Conservation (phyloP, 1,140 invertebrate species). For the Neotoxoptera formosana region DNA sequence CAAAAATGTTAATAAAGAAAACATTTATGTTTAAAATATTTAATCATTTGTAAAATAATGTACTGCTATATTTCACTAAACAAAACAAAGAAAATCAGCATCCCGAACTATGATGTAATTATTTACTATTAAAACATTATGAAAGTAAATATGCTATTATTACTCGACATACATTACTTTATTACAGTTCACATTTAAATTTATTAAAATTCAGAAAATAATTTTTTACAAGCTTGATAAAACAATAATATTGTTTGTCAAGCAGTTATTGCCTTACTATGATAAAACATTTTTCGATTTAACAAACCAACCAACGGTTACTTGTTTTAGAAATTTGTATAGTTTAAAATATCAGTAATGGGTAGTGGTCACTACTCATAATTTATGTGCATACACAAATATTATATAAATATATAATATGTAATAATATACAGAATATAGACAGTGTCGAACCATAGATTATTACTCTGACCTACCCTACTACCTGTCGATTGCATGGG, state of each 20-base stretch:
- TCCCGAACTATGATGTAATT: too few relatives aligned
- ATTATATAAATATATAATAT: too few relatives aligned
- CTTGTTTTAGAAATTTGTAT: not conserved
- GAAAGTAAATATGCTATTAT: too few relatives aligned
- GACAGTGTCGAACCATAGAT: not conserved
- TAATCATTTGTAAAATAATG: too few relatives aligned
- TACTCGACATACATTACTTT: too few relatives aligned
- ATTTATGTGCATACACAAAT: not conserved
- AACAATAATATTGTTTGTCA: not conserved
- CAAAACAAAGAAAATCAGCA: too few relatives aligned
- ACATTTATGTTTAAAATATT: not conserved
- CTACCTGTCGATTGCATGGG: not conserved
- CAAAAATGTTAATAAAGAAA: not conserved
- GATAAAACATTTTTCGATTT: not conserved
- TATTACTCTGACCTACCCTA: not conserved
- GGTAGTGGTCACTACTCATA: not conserved
- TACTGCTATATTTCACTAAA: too few relatives aligned
- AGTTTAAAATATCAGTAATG: not conserved
- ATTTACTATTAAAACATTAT: too few relatives aligned
- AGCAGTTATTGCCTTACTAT: not conserved
- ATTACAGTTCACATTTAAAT: not conserved
- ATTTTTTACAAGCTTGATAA: not conserved
- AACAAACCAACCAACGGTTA: not conserved
- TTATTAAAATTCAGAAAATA: not conserved
- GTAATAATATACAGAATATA: too few relatives aligned